Evolutionary conservation across 2,113 vertebrate species (phyloP).

Genomic region (Istiophorus platypterus): DNA sequence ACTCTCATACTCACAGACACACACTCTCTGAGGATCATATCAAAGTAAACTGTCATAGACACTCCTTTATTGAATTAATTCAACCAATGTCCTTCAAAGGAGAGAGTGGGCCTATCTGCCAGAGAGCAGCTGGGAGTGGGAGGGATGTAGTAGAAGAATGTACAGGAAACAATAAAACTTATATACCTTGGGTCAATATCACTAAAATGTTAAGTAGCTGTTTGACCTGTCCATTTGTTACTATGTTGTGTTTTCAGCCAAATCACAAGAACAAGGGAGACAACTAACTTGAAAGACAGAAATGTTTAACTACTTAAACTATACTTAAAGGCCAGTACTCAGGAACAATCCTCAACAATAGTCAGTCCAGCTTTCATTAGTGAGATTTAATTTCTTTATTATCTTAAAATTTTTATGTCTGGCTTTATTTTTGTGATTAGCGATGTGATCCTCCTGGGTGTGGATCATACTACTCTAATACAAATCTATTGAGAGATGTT

Average conservation of each 20-base stretch:
- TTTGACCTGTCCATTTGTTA: not conserved
- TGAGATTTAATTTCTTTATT: not conserved
- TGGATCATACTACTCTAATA: no score
- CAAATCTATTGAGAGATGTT: not conserved
- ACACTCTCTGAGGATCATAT: slow-evolving; percentile 59
- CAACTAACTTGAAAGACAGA: not conserved
- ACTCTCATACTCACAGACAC: slow-evolving; percentile 20
- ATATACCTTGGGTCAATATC: not conserved
- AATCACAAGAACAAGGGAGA: not conserved
- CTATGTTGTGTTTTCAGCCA: not conserved
- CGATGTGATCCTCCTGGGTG: not conserved
- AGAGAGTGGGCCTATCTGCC: not conserved
- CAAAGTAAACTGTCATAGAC: slow-evolving; percentile 37
- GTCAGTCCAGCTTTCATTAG: not conserved
- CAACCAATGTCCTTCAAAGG: slow-evolving; percentile 51
- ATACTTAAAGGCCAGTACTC: not conserved
- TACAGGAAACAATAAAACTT: no score
- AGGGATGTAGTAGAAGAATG: not conserved
- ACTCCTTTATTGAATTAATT: slow-evolving; percentile 43
- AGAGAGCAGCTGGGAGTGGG: not conserved
- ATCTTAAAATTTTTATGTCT: not conserved
- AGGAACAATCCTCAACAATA: not conserved
- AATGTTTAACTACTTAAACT: not conserved
- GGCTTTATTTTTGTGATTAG: not conserved
- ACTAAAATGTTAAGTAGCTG: not conserved